These are phyloP conservation scores for Drosophila pectinifera DNA, from an alignment of 1,140 invertebrate genomes.

Conservation along the genomic window DNA sequence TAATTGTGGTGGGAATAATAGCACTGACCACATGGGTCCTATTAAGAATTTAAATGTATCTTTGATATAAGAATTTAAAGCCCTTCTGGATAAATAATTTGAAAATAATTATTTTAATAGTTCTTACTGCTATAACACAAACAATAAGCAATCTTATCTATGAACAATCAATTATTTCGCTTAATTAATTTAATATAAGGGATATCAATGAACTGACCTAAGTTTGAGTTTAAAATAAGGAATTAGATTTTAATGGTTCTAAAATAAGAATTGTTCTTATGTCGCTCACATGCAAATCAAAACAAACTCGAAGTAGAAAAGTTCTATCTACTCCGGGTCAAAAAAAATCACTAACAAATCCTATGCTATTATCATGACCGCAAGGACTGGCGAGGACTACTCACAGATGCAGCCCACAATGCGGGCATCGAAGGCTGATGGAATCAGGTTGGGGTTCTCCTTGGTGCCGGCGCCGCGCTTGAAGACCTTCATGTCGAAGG, in stretches of 20 bases:
- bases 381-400: conserved; percentile 54
- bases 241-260: neutral
- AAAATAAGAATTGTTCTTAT: neutral
- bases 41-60: neutral
- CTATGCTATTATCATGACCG: neutral
- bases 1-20: neutral
- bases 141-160: neutral
- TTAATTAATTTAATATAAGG: neutral
- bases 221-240: neutral
- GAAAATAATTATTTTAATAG: too few relatives aligned
- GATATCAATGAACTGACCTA: neutral
- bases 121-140: neutral
- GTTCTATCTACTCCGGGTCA: neutral
- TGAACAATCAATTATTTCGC: neutral
- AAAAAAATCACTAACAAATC: neutral
- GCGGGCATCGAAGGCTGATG: conserved; percentile 94
- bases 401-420: conserved; percentile 97
- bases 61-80: too few relatives aligned
- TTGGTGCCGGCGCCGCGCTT: conserved; percentile 93
- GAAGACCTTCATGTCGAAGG: conserved; percentile 93
- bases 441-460: conserved; percentile 94
- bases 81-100: neutral
- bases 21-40: neutral
- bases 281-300: neutral
- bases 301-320: neutral